Base-by-base conservation (phyloP, 2,888 invertebrate genomes). In the Eueremaeus valkanovi region DNA sequence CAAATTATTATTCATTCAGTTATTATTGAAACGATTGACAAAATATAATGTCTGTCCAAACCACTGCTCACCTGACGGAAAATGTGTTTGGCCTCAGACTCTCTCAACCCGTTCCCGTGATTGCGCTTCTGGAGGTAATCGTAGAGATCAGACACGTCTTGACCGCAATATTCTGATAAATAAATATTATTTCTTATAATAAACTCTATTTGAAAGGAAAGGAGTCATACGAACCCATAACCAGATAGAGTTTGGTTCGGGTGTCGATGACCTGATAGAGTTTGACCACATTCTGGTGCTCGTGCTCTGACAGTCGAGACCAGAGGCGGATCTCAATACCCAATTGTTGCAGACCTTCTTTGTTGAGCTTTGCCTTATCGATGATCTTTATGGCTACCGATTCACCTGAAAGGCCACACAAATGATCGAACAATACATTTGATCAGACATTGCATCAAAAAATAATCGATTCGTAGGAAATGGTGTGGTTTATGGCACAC, bases 221-320 rank as follows among this genome's bases (percentile, higher is more conserved):
- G 9, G 24, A 49, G 36, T 21, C 8, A 31, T 73, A 75, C 74
- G 16, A 68, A 76, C 76, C 77, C 77, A 77, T 77, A 33, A 77
- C 76, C 18, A 95, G 88, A 86, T 95, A 95, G 82, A 97, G 87
- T 86, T 99, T 98, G 78, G 96, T 96, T 84, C 95, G 94, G 49
- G 99, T 99, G 86, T 99, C 99, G 83, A 99, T 99, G 78, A 99
- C 98, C 87, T 99, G 97, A 86, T 99, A 99, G 72, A 99, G 87
- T 75, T 97, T 88, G 68, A 99, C 98, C 55, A 99, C 97, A 86
- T 99, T 95, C 42, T 98, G 97, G 86, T 99, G 99, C 84, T 99
- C 98, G 27, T 76, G 70, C 72, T 77, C 76, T 13, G 77, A 77
- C 36, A 77, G 49, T 27, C 77, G 55, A 31, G 76, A 77, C 68